Conservation (phyloP, 2,797 vertebrate genomes). For the Clamator glandarius region DNA sequence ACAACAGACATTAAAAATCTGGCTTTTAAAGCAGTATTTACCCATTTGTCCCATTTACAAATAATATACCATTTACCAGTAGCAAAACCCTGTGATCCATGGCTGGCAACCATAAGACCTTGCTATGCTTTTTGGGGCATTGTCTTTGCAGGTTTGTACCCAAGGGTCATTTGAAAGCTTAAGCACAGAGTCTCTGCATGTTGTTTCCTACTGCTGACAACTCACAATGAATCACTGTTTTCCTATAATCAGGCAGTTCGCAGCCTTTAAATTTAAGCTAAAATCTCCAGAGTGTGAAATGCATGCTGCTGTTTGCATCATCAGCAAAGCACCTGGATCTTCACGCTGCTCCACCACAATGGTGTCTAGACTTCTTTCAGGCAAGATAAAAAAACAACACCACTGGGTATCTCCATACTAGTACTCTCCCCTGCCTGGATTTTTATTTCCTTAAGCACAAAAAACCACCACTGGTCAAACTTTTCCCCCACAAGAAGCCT, state of each 20-base stretch:
- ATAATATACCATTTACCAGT: background rate
- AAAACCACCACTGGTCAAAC: accelerated
- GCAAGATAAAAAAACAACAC: background rate
- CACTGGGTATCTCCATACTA: background rate
- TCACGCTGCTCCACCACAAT: accelerated
- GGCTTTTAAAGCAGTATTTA: background rate
- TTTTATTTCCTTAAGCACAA: background rate
- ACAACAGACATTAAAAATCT: slow-evolving; percentile 9
- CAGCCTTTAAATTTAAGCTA: slow-evolving; percentile 2
- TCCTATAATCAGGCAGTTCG: background rate
- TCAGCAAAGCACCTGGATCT: background rate
- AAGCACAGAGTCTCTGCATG: background rate
- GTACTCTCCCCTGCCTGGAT: background rate
- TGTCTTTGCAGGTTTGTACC: slow-evolving; percentile 2
- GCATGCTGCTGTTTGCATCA: background rate
- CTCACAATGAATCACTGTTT: background rate
- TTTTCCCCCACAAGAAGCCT: background rate
- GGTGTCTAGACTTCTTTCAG: background rate
- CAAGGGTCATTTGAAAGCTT: background rate
- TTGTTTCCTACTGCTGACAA: background rate
- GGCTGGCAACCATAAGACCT: background rate
- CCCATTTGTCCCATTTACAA: background rate
- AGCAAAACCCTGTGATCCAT: background rate
- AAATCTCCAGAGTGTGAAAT: background rate
- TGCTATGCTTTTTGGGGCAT: background rate